A percentile compares a stretch with the other conserved stretches of the same genome.
phyloP scores from a whole-genome alignment of 1,140 invertebrate genomes.

The Lucilia sericata region DNA sequence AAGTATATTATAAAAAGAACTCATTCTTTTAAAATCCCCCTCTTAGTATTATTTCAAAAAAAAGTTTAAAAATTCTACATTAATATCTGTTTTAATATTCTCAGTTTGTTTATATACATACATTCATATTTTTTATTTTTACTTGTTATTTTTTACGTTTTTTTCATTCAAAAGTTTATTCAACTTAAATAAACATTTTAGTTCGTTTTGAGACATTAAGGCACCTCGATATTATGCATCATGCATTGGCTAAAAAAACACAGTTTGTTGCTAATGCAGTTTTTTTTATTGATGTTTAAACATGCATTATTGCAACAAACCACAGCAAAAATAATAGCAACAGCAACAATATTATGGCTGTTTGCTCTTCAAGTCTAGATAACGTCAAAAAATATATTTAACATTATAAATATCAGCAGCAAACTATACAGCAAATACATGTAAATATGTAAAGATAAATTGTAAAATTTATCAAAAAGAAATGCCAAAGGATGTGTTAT shows the following conservation, averaged over 20 bases:
- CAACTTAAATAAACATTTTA: not conserved
- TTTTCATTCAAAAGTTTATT: not conserved
- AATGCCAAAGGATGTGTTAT: not conserved
- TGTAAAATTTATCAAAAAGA: no score
- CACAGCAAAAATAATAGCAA: not conserved
- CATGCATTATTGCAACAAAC: slow-evolving; percentile 22
- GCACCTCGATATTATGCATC: slow-evolving; percentile 5
- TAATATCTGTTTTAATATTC: not conserved
- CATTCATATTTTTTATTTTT: not conserved
- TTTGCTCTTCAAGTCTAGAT: slow-evolving; percentile 26
- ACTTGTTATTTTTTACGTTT: not conserved
- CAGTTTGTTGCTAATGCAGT: not conserved
- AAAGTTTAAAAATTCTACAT: not conserved
- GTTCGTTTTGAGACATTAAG: slow-evolving; percentile 10
- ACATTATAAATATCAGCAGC: slow-evolving; percentile 8
- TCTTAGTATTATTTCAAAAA: not conserved
- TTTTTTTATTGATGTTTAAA: not conserved
- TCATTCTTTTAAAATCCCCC: no score
- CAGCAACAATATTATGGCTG: not conserved
- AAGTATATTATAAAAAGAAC: no score
- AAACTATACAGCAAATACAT: no score
- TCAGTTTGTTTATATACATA: not conserved
- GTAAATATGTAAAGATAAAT: no score
- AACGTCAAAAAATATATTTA: not conserved
- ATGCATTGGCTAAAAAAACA: slow-evolving; percentile 15